Evolutionary conservation across 1,140 invertebrate genomes (phyloP).

Genomic region (Oryctes rhinoceros): DNA sequence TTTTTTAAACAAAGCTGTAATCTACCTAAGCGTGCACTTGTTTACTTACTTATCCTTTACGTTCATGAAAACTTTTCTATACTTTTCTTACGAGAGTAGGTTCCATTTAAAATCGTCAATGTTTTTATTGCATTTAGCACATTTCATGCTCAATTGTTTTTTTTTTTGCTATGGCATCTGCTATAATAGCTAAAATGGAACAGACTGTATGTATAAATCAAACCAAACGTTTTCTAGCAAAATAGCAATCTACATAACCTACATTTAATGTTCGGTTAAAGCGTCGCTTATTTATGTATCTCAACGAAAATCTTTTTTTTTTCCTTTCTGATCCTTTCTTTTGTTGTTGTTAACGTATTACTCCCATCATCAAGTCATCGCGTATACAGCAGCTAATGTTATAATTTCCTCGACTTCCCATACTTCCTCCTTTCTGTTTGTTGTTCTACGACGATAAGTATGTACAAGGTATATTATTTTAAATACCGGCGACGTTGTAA

Average conservation of each 20-base stretch:
- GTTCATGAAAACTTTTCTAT: background rate
- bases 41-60: background rate
- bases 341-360: too few relatives aligned
- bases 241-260: too few relatives aligned
- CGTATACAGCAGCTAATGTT: background rate
- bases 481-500: background rate
- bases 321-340: too few relatives aligned
- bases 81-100: background rate
- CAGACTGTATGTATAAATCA: background rate
- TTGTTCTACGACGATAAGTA: background rate
- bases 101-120: constrained; percentile 1
- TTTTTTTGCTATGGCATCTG: background rate
- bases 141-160: too few relatives aligned
- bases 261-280: too few relatives aligned
- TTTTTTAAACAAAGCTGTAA: background rate
- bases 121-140: background rate
- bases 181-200: background rate
- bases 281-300: too few relatives aligned
- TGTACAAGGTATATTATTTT: constrained; percentile 1
- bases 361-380: too few relatives aligned
- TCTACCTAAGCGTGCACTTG: background rate
- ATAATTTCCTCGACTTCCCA: background rate
- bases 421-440: background rate
- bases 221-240: too few relatives aligned
- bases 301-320: too few relatives aligned